Base-by-base conservation (phyloP, 2,888 invertebrate species). In the Eudasyphora cyanicolor region DNA sequence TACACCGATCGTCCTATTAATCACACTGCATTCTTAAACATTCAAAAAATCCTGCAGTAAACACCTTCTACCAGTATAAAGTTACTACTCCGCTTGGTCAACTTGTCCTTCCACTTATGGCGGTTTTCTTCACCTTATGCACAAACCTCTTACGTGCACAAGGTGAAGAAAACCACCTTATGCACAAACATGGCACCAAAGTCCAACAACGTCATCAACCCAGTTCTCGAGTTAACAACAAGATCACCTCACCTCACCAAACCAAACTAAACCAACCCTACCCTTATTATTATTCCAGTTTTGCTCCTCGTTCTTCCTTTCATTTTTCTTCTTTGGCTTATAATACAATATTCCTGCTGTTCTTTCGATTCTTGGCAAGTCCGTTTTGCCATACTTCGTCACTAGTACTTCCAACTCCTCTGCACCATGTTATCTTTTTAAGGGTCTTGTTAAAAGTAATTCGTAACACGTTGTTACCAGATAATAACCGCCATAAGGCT, bases 401-500 rank as follows among this genome's bases (percentile, higher is more conserved):
- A 21, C 64, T 19, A 6, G 10, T 19, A 35, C 32, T 51, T 19
- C 6, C 17, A n/a, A n/a, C n/a, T 5, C 54, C 60, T 60, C 32
- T 32, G 57, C 57, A 3, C 14, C 17, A 67, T 42, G 87, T 90
- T 90, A 90, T 90, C 91, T 90, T 87, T 89, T 90, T 85, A 91
- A 91, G 90, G 89, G 90, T 89, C 90, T 90, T 90, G 90, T 90
- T 90, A 91, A 90, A 90, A 89, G 90, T 90, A 90, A 90, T 90
- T 90, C 90, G 90, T 90, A 90, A 91, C 91, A 90, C 90, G 91
- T 91, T 90, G 91, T 90, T 90, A 89, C 89, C 88, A 90, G 90
- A 90, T 90, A 90, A 91, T 84, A 84, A 84, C 84, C 76, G 84
- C 81, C 78, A 76, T 67, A 79, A 84, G 78, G 78, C 81, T 84